Conservation (phyloP, 2,797 vertebrate species). For the Numenius phaeopus region DNA sequence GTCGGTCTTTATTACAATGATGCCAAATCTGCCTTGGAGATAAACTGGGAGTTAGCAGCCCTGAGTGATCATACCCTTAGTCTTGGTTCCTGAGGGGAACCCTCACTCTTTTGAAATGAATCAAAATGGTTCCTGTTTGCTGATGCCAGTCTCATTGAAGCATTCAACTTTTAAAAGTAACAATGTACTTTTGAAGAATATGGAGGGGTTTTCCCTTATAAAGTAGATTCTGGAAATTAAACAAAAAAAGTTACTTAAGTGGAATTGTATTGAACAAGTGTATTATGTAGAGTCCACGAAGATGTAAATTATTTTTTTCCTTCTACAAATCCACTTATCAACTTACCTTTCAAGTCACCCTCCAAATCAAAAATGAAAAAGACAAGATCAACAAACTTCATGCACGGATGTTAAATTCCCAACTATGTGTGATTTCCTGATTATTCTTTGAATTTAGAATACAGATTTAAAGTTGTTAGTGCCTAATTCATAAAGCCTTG, state of each 20-base stretch:
- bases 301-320: background rate
- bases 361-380: background rate
- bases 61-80: background rate
- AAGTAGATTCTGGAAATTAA: background rate
- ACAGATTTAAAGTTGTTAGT: background rate
- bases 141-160: background rate
- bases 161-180: background rate
- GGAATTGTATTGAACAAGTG: background rate
- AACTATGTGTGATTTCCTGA: background rate
- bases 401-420: background rate
- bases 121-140: background rate
- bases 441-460: background rate
- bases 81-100: background rate
- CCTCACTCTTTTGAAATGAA: background rate
- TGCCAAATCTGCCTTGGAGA: background rate
- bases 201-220: background rate
- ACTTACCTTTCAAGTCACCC: background rate
- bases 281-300: background rate
- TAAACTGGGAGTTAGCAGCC: background rate
- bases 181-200: background rate
- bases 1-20: background rate
- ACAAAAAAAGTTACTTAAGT: background rate
- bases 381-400: background rate
- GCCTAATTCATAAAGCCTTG: conserved; percentile 24
- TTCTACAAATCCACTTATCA: background rate